Conservation (phyloP, 2,113 vertebrate genomes). For the Emydocephalus ijimae region DNA sequence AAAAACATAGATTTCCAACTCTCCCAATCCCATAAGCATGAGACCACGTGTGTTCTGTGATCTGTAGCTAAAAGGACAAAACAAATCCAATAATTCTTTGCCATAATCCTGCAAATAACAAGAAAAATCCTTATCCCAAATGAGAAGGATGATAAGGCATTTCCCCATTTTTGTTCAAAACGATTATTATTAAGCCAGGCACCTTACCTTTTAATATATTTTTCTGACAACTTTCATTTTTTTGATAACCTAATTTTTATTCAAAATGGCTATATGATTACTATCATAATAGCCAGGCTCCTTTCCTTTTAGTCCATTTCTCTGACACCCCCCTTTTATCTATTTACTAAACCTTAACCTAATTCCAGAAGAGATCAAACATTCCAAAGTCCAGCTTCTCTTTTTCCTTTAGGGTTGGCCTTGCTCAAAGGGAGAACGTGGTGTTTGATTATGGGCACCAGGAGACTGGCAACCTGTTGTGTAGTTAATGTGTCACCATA, state of each 20-base stretch:
- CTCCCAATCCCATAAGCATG: background rate
- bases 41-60: background rate
- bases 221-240: background rate
- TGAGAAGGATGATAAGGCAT: background rate
- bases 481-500: background rate
- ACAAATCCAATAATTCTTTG: background rate
- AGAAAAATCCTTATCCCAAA: background rate
- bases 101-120: background rate
- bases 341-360: too few species aligned
- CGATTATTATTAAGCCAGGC: too few species aligned
- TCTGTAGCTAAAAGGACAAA: background rate
- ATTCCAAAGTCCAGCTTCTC: background rate
- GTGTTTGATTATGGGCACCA: too few species aligned
- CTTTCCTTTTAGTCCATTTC: too few species aligned
- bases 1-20: constrained; percentile 19
- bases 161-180: background rate
- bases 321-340: too few species aligned
- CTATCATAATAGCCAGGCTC: too few species aligned
- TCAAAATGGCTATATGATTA: too few species aligned
- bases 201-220: background rate
- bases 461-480: background rate
- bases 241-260: too few species aligned
- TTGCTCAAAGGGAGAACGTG: too few species aligned
- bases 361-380: background rate
- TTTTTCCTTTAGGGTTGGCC: background rate